Percentiles rank a stretch among this genome's conserved stretches.
Evolutionary conservation across 2,888 invertebrate genomes (phyloP).

Genomic region (Congeria kusceri): DNA sequence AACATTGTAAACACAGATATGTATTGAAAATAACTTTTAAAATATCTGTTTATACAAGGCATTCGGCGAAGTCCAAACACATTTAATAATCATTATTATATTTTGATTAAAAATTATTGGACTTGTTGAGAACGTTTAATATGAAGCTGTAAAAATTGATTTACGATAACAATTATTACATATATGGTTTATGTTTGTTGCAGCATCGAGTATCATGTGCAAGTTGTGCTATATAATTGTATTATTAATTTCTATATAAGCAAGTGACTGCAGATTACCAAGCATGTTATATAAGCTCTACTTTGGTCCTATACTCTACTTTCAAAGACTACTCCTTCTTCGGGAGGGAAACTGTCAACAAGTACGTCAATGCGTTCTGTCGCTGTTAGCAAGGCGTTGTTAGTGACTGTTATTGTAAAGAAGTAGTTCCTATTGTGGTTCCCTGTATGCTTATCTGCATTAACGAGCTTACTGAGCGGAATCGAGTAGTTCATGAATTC

Average conservation of each 20-base stretch:
- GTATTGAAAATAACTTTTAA: neutral
- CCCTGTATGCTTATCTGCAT: constrained; percentile 46
- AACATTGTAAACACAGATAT: no score
- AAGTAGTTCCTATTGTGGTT: constrained; percentile 71
- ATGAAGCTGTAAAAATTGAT: no score
- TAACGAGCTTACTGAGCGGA: constrained; percentile 48
- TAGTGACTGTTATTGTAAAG: constrained; percentile 66
- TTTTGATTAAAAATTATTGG: neutral
- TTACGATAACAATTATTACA: no score
- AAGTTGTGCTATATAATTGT: no score
- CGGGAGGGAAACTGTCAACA: constrained; percentile 72
- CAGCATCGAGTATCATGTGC: no score
- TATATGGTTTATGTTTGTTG: no score
- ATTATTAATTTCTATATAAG: no score
- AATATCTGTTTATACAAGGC: neutral
- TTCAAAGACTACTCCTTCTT: constrained; percentile 66
- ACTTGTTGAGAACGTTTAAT: no score
- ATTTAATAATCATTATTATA: neutral
- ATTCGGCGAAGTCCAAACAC: no score
- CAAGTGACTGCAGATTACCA: no score
- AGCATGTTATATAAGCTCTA: no score
- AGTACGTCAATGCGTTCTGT: constrained; percentile 62
- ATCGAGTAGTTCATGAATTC: constrained; percentile 47
- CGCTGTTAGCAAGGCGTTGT: constrained; percentile 64
- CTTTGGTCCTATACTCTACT: constrained; percentile 29